These are phyloP conservation scores for Larimichthys crocea DNA, from an alignment of 2,113 vertebrate genomes.

Conservation along the genomic window DNA sequence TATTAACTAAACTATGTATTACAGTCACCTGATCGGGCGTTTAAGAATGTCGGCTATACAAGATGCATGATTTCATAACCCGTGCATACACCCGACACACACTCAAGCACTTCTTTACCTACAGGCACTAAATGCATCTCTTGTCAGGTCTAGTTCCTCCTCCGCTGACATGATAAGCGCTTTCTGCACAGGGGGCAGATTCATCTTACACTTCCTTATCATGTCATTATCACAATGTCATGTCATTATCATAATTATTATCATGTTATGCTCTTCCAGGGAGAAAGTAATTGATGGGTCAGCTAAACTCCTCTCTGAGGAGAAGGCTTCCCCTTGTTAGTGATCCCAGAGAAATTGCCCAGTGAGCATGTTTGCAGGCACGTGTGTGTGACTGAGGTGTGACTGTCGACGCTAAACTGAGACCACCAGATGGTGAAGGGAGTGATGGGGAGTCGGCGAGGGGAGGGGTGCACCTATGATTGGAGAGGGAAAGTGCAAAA, in stretches of 20 bases:
- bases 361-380: conserved; percentile 51
- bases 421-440: conserved; percentile 45
- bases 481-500: conserved; percentile 34
- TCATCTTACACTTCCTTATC: conserved; percentile 75
- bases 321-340: conserved; percentile 69
- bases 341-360: conserved; percentile 61
- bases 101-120: conserved; percentile 24
- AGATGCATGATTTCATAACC: conserved; percentile 6
- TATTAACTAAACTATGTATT: not conserved
- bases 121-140: conserved; percentile 44
- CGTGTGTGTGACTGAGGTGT: conserved; percentile 58
- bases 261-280: conserved; percentile 65
- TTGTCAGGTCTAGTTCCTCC: conserved; percentile 55
- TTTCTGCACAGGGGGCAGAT: conserved; percentile 53
- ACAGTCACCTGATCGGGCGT: conserved; percentile 2
- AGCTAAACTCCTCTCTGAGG: conserved; percentile 69
- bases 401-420: conserved; percentile 45
- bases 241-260: conserved; percentile 79
- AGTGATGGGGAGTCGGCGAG: not conserved
- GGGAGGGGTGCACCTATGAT: conserved; percentile 42
- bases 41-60: conserved; percentile 1
- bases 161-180: conserved; percentile 65
- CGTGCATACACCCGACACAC: conserved; percentile 17
- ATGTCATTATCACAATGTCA: conserved; percentile 76
- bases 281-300: conserved; percentile 79